phyloP scores from a whole-genome alignment of 2,888 invertebrate genomes.

The Phortica okadai region DNA sequence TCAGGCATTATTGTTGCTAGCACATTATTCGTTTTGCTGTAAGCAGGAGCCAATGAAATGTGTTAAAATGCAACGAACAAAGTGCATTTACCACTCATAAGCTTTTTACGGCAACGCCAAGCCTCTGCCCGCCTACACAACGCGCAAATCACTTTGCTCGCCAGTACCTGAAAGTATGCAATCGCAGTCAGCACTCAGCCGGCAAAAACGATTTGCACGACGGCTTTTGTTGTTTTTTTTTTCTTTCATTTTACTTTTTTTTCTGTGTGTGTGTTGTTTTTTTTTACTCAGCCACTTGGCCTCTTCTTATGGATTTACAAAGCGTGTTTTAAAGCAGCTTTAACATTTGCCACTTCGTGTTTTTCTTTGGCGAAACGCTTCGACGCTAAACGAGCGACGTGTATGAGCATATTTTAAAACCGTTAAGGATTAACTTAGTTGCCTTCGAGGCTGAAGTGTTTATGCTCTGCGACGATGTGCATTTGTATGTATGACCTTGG shows the following conservation, averaged over 20 bases:
- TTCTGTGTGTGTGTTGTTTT: constrained; percentile 19
- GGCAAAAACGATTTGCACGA: not conserved
- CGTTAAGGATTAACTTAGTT: constrained; percentile 45
- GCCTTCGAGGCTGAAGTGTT: not conserved
- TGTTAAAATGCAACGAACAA: constrained; percentile 63
- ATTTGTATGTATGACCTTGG: constrained; percentile 32
- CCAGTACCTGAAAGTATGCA: constrained; percentile 36
- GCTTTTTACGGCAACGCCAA: constrained; percentile 36
- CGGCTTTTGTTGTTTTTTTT: not conserved
- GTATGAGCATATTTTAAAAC: constrained; percentile 54
- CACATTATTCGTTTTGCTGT: not conserved
- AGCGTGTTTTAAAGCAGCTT: not conserved
- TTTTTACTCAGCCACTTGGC: constrained; percentile 48
- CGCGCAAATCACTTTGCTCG: not conserved
- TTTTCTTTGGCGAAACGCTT: not conserved
- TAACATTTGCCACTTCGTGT: not conserved
- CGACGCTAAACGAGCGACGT: constrained; percentile 35
- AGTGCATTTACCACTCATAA: constrained; percentile 62
- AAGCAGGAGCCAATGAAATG: constrained; percentile 66
- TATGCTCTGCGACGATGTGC: not conserved
- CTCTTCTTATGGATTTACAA: constrained; percentile 41
- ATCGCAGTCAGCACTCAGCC: constrained; percentile 14
- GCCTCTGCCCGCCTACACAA: not conserved
- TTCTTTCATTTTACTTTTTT: not conserved
- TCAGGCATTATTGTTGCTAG: not conserved